Percentiles rank a stretch among this genome's conserved stretches.
These are phyloP conservation scores for Parapristionchus giblindavisi DNA, from an alignment of 2,888 invertebrate species.

Conservation along the genomic window DNA sequence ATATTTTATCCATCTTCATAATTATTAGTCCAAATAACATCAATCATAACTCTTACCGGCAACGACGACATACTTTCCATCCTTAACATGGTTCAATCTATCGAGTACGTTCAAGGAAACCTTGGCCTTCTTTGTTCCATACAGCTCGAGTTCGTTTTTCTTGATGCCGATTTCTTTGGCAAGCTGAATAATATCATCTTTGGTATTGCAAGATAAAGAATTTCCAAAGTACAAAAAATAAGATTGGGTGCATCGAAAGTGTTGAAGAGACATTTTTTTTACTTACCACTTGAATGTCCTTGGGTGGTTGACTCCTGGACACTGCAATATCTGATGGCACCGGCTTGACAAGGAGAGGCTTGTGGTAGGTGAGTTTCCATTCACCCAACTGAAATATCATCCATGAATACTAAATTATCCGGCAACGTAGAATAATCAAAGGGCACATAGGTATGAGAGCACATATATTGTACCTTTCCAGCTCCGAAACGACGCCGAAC, in stretches of 20 bases:
- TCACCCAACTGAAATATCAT: conserved; percentile 22
- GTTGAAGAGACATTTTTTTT: neutral
- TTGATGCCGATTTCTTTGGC: conserved; percentile 73
- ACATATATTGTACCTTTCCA: conserved; percentile 38
- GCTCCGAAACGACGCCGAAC: conserved; percentile 67
- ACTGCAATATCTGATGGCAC: conserved; percentile 92
- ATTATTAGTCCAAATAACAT: neutral
- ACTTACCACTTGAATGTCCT: conserved; percentile 57
- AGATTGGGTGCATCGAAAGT: neutral
- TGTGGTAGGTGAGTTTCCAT: conserved; percentile 55
- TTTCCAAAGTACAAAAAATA: too few relatives aligned
- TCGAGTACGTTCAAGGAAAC: conserved; percentile 83
- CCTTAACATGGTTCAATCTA: conserved; percentile 77
- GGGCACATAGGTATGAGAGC: neutral
- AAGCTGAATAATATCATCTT: conserved; percentile 42
- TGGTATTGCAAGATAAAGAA: too few relatives aligned
- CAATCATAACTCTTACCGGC: conserved; percentile 79
- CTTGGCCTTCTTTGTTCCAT: conserved; percentile 94
- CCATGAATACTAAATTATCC: too few relatives aligned
- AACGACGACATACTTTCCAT: conserved; percentile 93
- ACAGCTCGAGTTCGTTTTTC: conserved; percentile 84
- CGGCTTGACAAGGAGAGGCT: conserved; percentile 72
- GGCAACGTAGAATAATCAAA: neutral
- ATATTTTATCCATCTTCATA: too few relatives aligned
- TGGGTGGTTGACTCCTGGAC: conserved; percentile 77